Evolutionary conservation across 2,888 invertebrate genomes (phyloP).

Genomic region (Kryphioiulus occultus): DNA sequence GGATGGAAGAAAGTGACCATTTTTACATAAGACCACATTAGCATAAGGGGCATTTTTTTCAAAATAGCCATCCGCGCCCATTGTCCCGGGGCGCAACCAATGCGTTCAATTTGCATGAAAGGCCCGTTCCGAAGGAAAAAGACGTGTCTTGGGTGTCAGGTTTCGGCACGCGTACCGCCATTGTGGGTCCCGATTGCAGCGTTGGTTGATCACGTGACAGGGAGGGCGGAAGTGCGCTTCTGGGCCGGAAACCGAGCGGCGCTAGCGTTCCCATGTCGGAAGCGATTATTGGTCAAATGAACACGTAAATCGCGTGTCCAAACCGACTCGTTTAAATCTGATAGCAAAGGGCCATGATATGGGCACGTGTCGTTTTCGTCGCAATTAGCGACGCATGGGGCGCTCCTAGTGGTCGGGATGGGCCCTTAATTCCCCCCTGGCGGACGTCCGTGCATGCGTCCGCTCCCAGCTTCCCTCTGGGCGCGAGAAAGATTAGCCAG

Average conservation of each 20-base stretch:
- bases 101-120: neutral
- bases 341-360: neutral
- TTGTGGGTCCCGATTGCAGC: neutral
- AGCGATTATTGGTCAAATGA: slow-evolving; percentile 23
- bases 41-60: neutral
- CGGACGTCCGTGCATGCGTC: neutral
- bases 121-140: neutral
- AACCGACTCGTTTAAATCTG: slow-evolving; percentile 23
- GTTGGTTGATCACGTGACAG: neutral
- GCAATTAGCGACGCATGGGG: neutral
- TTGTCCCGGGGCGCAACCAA: neutral
- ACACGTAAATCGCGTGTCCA: slow-evolving; percentile 9
- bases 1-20: neutral
- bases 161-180: neutral
- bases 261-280: neutral
- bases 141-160: slow-evolving; percentile 16
- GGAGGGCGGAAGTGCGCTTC: neutral
- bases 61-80: neutral
- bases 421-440: slow-evolving; percentile 21
- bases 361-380: neutral
- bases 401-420: neutral
- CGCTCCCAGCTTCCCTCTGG: neutral
- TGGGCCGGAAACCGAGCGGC: slow-evolving; percentile 12
- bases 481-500: slow-evolving; percentile 15
- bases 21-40: neutral